Base-by-base conservation (phyloP, 2,797 vertebrate species). In the Scarus forsteni region DNA sequence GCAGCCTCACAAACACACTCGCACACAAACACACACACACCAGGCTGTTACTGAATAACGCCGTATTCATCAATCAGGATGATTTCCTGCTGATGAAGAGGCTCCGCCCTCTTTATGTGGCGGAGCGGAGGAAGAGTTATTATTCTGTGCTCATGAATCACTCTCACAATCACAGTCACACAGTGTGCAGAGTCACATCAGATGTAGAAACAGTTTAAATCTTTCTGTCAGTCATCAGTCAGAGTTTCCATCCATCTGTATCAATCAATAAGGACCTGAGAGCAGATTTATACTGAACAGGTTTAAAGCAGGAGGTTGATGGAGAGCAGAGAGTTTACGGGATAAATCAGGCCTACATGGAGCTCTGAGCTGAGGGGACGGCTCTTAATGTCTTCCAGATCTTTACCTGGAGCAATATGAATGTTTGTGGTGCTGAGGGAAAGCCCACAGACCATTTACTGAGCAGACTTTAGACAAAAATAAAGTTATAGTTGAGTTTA, bases 131-230 rank as follows among this genome's bases (percentile, higher is more conserved):
- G 43, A 15, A 45, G 43, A 45, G 5, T 45, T 45, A 48, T 48
- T 8, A 48, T 15, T 48, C 45, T 49, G 48, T 49, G 48, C 48
- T 49, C 16, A 49, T 49, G 16, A 49, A 18, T 49, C 50, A 51
- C 12, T 34, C 27, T 14, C 27, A 34, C 1, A 34, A 14, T 6
- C 49, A 53, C 27, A 52, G 59, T 48, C 50, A 57, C 54, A 66
- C 18, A 64, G 11, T n/a, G 44, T 68, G 19, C 63, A 39, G 68
- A 57, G 51, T 38, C 36, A 36, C 51, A 38, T 5, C 51, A 53
- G 51, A 5, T 11, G 5, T 5, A 51, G 11, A 51, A 49, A 27
- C 18, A 12, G 49, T 13, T 27, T 34, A 1, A 27, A 19, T 4
- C 40, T 3, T 27, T 18, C 50, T 12, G 3, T 14, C 50, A 51